Conservation (phyloP, 2,797 vertebrate species). For the Florisuga fusca region DNA sequence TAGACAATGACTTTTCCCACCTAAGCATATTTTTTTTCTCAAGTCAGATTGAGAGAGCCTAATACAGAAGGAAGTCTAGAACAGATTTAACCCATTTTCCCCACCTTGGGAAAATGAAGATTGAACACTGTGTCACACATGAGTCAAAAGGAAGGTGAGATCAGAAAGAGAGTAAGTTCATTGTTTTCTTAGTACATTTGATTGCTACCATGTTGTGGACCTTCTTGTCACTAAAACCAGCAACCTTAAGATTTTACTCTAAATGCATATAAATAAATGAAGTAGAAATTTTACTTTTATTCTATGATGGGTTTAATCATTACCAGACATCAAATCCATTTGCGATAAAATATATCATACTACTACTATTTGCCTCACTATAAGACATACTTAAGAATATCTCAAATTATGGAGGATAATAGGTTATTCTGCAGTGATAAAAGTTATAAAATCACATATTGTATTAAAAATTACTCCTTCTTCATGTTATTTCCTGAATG, state of each 20-base stretch:
- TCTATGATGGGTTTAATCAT: neutral
- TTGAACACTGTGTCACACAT: neutral
- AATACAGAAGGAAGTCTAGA: neutral
- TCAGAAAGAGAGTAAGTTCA: neutral
- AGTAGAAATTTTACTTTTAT: neutral
- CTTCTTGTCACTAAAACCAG: neutral
- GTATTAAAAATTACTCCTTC: neutral
- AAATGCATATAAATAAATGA: neutral
- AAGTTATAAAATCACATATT: neutral
- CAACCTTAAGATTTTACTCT: neutral
- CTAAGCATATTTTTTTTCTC: neutral
- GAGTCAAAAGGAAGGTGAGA: neutral
- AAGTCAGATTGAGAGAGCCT: neutral
- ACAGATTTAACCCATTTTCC: neutral
- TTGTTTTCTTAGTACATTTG: neutral
- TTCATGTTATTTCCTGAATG: neutral
- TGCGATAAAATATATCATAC: neutral
- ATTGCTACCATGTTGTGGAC: neutral
- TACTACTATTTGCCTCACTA: neutral
- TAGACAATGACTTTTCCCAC: neutral
- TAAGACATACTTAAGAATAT: neutral
- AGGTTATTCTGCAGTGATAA: neutral
- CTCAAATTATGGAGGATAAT: neutral
- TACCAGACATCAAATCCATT: neutral
- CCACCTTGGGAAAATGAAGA: neutral